These are phyloP conservation scores for Podilymbus podiceps DNA, from an alignment of 2,113 vertebrate genomes.

Conservation along the genomic window DNA sequence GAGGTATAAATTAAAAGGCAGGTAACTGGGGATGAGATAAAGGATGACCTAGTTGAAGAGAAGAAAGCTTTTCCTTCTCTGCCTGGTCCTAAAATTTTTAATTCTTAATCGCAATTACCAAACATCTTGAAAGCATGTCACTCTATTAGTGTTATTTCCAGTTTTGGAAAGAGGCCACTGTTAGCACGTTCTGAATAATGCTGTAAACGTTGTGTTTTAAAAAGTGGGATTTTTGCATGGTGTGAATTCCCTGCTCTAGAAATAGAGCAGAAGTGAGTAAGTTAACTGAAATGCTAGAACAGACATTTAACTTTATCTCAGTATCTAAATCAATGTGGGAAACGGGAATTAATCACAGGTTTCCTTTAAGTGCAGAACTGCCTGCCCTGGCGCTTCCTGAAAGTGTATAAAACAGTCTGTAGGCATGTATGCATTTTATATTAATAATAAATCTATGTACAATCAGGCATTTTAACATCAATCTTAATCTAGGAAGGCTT, in stretches of 20 bases:
- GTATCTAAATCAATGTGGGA: background rate
- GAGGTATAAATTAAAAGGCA: constrained; percentile 39
- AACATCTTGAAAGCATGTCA: background rate
- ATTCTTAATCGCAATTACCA: constrained; percentile 15
- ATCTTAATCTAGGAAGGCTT: constrained; percentile 57
- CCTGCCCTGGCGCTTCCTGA: background rate
- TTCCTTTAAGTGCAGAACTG: constrained; percentile 13
- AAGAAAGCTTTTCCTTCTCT: constrained; percentile 10
- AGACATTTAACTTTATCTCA: background rate
- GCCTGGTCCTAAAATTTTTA: background rate
- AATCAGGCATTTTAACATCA: constrained; percentile 56
- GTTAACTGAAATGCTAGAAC: background rate
- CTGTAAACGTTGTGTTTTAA: background rate
- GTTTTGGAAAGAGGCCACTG: background rate
- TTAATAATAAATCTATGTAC: constrained; percentile 60
- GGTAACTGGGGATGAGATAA: background rate
- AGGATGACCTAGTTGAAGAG: constrained; percentile 40
- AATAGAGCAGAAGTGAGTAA: background rate
- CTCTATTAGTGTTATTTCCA: background rate
- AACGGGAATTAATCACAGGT: constrained; percentile 29
- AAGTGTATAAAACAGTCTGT: constrained; percentile 16
- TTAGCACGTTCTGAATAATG: background rate
- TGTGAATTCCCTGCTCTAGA: background rate
- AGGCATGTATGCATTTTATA: constrained; percentile 34
- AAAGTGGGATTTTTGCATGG: background rate